These are phyloP conservation scores for Megalonaias nervosa DNA, from an alignment of 1,140 invertebrate genomes.

Conservation along the genomic window DNA sequence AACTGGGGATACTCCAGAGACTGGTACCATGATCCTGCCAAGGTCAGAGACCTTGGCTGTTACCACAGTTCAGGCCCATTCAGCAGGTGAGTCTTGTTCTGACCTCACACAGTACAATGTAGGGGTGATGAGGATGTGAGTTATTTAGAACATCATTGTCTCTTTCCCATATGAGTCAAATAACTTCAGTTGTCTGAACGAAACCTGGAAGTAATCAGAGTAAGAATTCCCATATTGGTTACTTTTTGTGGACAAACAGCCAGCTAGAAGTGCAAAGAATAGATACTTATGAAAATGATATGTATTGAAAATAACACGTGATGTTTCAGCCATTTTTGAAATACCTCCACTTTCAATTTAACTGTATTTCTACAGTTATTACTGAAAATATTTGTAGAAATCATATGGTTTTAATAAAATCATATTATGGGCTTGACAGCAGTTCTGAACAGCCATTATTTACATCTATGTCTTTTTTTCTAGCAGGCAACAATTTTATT, in stretches of 20 bases:
- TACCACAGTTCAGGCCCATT: conserved; percentile 41
- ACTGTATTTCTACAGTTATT: too few species aligned
- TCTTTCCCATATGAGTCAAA: not conserved
- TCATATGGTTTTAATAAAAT: too few species aligned
- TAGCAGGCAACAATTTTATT: too few species aligned
- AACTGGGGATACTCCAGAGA: conserved; percentile 34
- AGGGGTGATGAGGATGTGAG: not conserved
- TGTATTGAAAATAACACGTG: not conserved
- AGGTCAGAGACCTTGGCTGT: conserved; percentile 51
- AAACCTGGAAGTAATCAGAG: not conserved
- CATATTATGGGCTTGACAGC: too few species aligned
- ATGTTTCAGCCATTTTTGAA: too few species aligned
- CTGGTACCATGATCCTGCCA: conserved; percentile 38
- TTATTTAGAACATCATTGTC: not conserved
- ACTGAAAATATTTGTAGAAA: too few species aligned
- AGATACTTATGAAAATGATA: too few species aligned
- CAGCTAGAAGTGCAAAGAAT: too few species aligned
- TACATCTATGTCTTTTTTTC: too few species aligned
- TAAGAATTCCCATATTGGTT: not conserved
- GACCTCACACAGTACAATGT: not conserved
- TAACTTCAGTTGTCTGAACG: not conserved
- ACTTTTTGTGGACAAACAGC: not conserved
- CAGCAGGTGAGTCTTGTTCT: conserved; percentile 53
- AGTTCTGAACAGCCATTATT: too few species aligned
- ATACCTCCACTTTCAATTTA: too few species aligned